phyloP scores from a whole-genome alignment of 2,888 invertebrate species.

The Lordiphosa andalusiaca region DNA sequence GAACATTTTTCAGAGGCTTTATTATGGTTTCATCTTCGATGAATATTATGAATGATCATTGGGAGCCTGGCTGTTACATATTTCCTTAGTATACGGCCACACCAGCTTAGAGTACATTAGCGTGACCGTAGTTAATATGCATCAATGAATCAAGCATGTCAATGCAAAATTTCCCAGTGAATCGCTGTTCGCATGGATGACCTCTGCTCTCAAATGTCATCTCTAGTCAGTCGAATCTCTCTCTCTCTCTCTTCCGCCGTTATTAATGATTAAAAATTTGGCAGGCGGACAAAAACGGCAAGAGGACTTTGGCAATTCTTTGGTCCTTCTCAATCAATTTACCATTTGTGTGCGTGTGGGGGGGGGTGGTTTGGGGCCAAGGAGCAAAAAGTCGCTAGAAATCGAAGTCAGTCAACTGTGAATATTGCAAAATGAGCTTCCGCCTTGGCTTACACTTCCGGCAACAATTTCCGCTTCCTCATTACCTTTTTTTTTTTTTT shows the following conservation, averaged over 20 bases:
- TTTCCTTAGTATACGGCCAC: too few relatives aligned
- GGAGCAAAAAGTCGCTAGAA: conserved; percentile 52
- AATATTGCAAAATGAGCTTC: conserved; percentile 75
- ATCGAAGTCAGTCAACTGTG: conserved; percentile 65
- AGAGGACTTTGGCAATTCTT: conserved; percentile 30
- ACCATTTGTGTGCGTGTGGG: conserved; percentile 59
- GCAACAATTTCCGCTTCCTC: conserved; percentile 74
- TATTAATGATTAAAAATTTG: conserved; percentile 64
- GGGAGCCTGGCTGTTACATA: too few relatives aligned
- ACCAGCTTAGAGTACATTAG: too few relatives aligned
- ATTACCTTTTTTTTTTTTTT: conserved; percentile 62
- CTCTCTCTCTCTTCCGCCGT: conserved; percentile 18
- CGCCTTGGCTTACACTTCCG: conserved; percentile 69
- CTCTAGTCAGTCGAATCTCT: conserved; percentile 1
- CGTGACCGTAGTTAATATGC: too few relatives aligned
- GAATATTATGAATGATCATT: too few relatives aligned
- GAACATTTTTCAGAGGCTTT: too few relatives aligned
- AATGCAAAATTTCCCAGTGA: too few relatives aligned
- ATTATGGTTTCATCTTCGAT: too few relatives aligned
- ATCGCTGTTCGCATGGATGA: too few relatives aligned
- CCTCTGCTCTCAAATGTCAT: background rate
- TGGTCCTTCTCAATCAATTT: conserved; percentile 64
- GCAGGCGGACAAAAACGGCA: conserved; percentile 31
- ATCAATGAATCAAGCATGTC: too few relatives aligned
- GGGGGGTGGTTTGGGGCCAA: conserved; percentile 21